These are phyloP conservation scores for Euschistus heros DNA, from an alignment of 1,140 invertebrate genomes.

Conservation along the genomic window DNA sequence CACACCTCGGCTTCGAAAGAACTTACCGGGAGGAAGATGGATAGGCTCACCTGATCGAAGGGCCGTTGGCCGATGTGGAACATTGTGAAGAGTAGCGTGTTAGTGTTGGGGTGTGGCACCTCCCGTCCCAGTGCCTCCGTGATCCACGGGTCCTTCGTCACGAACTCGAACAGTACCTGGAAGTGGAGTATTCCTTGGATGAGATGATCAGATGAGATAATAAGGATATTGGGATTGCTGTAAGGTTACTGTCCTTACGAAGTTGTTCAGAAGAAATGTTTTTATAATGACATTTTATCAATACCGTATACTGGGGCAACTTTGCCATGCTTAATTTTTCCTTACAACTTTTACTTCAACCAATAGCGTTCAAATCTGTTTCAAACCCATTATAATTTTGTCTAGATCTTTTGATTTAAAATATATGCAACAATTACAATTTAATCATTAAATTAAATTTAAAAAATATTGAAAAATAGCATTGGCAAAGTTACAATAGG, in stretches of 20 bases:
- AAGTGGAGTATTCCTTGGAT: slow-evolving; percentile 57
- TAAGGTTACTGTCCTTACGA: background rate
- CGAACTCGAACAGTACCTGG: slow-evolving; percentile 34
- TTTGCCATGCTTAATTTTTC: no score
- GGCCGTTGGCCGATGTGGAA: slow-evolving; percentile 58
- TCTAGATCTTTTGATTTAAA: no score
- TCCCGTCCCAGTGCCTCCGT: slow-evolving; percentile 42
- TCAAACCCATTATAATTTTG: no score
- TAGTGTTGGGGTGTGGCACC: slow-evolving; percentile 26
- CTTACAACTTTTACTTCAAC: no score
- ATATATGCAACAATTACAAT: no score
- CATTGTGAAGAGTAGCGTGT: slow-evolving; percentile 58
- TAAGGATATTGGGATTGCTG: slow-evolving; percentile 25
- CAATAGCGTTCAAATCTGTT: no score
- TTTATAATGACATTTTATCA: background rate
- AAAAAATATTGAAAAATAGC: no score
- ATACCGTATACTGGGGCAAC: no score
- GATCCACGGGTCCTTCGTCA: slow-evolving; percentile 38
- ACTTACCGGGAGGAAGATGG: background rate
- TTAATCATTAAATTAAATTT: no score
- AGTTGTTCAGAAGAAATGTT: background rate
- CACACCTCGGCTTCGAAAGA: no score
- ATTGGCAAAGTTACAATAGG: no score
- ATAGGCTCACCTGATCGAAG: slow-evolving; percentile 52
- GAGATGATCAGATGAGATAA: slow-evolving; percentile 51